Conservation (phyloP, 2,888 invertebrate species). For the Steinernema carpocapsae region DNA sequence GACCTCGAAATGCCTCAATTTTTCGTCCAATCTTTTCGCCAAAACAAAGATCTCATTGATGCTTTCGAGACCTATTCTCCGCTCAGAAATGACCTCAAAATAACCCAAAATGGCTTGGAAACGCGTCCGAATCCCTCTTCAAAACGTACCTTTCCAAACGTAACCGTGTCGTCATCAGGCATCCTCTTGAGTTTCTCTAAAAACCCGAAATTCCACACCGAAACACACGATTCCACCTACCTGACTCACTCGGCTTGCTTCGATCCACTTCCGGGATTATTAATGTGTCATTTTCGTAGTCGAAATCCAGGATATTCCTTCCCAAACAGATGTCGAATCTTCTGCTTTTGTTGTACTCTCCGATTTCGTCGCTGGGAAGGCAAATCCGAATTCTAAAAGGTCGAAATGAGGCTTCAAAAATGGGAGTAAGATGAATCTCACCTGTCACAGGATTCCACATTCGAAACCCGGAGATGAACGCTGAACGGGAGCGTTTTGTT, state of each 20-base stretch:
- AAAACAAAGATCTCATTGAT: neutral
- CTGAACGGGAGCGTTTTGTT: neutral
- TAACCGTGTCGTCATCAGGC: neutral
- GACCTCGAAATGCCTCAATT: too few relatives aligned
- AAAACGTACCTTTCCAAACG: neutral
- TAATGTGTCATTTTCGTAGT: neutral
- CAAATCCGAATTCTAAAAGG: constrained; percentile 5
- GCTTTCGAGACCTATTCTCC: neutral
- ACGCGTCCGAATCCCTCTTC: neutral
- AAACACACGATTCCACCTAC: neutral
- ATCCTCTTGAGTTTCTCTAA: neutral
- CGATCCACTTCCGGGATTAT: neutral
- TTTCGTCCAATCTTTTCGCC: too few relatives aligned
- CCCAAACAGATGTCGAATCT: neutral
- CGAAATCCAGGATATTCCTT: neutral
- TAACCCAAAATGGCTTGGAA: neutral
- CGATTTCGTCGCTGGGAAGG: neutral
- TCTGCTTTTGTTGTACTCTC: neutral
- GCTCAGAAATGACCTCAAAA: neutral
- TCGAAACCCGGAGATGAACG: neutral
- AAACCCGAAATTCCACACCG: neutral
- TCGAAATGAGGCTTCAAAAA: neutral
- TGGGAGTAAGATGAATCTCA: neutral
- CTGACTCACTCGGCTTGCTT: neutral
- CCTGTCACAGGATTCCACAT: neutral